These are phyloP conservation scores for Otocyon megalotis DNA, from an alignment of 2,113 vertebrate genomes.

Conservation along the genomic window DNA sequence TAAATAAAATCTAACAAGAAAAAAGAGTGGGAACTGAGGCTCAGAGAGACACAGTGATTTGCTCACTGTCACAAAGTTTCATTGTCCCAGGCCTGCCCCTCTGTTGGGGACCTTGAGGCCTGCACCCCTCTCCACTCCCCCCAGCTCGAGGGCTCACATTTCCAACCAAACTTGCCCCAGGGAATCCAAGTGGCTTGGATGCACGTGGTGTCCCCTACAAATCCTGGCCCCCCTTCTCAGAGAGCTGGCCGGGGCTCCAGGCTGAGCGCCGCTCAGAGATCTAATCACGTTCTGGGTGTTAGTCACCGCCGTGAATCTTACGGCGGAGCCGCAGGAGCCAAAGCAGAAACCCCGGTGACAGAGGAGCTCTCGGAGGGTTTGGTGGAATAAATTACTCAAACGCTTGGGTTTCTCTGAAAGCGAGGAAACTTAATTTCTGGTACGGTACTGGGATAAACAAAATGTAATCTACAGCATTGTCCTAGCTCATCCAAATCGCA, in stretches of 20 bases:
- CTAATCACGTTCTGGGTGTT: neutral
- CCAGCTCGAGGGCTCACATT: neutral
- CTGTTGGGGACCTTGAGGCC: neutral
- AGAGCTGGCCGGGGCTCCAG: accelerated
- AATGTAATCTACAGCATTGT: slow-evolving; percentile 68
- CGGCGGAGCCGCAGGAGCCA: neutral
- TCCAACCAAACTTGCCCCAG: neutral
- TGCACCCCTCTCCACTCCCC: accelerated
- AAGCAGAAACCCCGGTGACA: slow-evolving; percentile 56
- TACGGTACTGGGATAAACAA: slow-evolving; percentile 71
- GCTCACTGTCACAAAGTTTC: neutral
- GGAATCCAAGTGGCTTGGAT: neutral
- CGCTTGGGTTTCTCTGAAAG: slow-evolving; percentile 57
- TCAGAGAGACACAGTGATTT: neutral
- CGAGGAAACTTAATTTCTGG: slow-evolving; percentile 55
- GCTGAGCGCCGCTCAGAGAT: neutral
- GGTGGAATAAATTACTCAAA: slow-evolving; percentile 71
- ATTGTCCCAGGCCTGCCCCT: neutral
- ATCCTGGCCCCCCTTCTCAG: neutral
- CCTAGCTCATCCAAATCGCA: slow-evolving; percentile 20
- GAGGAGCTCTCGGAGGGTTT: slow-evolving; percentile 43
- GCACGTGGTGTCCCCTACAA: neutral
- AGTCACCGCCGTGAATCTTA: neutral
- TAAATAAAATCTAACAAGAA: too few species aligned
- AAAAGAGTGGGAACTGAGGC: neutral